Conservation (phyloP, 2,797 vertebrate species). For the Passerculus sandwichensis region DNA sequence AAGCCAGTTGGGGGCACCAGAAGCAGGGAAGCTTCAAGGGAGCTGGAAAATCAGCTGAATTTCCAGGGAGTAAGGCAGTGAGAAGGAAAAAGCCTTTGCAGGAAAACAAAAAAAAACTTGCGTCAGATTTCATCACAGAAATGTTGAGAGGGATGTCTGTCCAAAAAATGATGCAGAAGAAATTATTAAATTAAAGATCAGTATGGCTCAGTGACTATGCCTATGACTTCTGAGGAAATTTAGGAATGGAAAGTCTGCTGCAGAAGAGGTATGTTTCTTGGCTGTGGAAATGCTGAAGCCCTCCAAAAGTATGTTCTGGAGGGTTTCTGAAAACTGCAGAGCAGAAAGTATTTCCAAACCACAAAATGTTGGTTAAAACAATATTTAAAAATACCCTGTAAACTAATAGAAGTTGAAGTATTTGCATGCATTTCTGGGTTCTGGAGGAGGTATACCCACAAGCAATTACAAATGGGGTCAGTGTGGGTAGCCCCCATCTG, state of each 20-base stretch:
- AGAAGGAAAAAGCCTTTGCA: neutral
- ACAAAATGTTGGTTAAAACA: constrained; percentile 23
- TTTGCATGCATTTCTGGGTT: neutral
- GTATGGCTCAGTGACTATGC: neutral
- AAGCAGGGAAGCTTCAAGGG: neutral
- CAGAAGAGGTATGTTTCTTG: neutral
- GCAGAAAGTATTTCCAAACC: constrained; percentile 13
- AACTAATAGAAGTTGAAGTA: neutral
- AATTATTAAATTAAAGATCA: neutral
- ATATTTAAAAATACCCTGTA: neutral
- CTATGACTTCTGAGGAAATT: neutral
- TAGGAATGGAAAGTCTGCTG: neutral
- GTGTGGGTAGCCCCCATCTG: neutral
- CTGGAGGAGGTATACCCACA: neutral
- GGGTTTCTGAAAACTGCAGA: neutral
- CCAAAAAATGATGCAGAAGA: neutral
- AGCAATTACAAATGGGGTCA: neutral
- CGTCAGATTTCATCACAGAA: neutral
- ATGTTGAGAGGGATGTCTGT: neutral
- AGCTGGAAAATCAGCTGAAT: neutral
- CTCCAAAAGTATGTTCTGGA: neutral
- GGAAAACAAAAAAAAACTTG: neutral
- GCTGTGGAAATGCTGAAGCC: neutral
- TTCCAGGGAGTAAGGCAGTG: neutral
- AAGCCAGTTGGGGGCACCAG: constrained; percentile 22